Evolutionary conservation across 2,113 vertebrate genomes (phyloP).

Genomic region (Collichthys lucidus): DNA sequence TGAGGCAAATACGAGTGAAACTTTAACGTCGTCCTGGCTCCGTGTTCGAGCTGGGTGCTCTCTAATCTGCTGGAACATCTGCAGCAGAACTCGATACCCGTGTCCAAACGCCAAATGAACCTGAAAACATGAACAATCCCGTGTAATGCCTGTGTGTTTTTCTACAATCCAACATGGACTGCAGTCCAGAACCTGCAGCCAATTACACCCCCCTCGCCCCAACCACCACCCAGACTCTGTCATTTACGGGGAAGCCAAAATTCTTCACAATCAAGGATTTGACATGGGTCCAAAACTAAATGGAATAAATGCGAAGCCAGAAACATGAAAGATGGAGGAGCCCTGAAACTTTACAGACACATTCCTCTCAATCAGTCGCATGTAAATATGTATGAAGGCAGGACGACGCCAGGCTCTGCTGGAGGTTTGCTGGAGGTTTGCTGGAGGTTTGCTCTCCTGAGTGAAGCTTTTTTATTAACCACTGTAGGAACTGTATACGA

Average conservation of each 20-base stretch:
- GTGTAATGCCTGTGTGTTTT: constrained; percentile 41
- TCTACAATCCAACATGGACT: constrained; percentile 27
- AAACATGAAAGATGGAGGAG: constrained; percentile 61
- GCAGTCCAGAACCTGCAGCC: constrained; percentile 61
- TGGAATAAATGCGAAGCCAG: constrained; percentile 47
- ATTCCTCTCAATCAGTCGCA: constrained; percentile 52
- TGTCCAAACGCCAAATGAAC: constrained; percentile 37
- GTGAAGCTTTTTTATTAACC: constrained; percentile 12
- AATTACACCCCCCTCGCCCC: constrained; percentile 57
- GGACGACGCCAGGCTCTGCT: background rate
- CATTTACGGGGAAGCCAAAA: constrained; percentile 49
- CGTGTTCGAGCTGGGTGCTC: constrained; percentile 10
- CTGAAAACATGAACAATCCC: constrained; percentile 53
- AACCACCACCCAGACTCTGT: background rate
- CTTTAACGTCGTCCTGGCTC: background rate
- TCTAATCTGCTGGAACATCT: constrained; percentile 52
- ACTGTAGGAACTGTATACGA: background rate
- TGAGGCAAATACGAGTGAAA: background rate
- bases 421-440: constrained; percentile 4
- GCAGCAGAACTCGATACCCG: background rate
- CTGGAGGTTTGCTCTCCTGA: background rate
- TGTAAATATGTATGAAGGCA: constrained; percentile 52
- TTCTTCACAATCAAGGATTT: constrained; percentile 72
- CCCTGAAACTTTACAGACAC: constrained; percentile 37
- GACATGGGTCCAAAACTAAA: constrained; percentile 58